Evolutionary conservation across 2,888 invertebrate genomes (phyloP), one percentile per base, ranked within the genome.

Genomic region (Sturmia bella): DNA sequence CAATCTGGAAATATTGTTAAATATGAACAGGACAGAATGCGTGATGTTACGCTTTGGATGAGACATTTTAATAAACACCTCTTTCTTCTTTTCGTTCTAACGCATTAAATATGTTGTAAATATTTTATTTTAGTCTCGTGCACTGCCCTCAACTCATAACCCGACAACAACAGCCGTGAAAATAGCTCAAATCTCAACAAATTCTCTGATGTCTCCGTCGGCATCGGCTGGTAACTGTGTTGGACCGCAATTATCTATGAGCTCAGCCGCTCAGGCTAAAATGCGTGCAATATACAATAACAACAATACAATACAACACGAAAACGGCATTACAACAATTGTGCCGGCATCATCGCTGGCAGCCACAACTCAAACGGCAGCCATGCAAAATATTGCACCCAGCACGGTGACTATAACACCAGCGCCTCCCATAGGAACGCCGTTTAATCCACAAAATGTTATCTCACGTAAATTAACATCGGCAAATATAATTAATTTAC

Each of bases 321-420:
- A 89, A 80, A 89, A 89, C 80, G 89, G 89, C 1, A 87, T 89
- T 19, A 89, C 89, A 21, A 89, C 89, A 21, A 89, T 89, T 70
- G 83, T 89, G 82, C 89, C 89, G 6, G 89, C 89, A 13, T 89
- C 89, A 27, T 89, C 89, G 43, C 66, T 89, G 79, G 88, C 89
- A 11, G 89, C 89, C 17, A 86, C 86, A 64, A 86, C 87, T 75
- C 89, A 89, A 76, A 86, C 86, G 15, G 89, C 89, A 1, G 89
- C 89, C 5, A 88, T 89, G 89, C 88, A 89, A 75, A 82, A 82
- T 75, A 82, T 82, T 82, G 89, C 89, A 24, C 86, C 88, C 21
- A 89, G 87, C 12, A 89, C 88, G 37, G 89, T 88, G 70, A 89
- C 88, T 39, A 89, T 90, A 72, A 90, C 90, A 69, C 89, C 90